Base-by-base conservation (phyloP, 2,797 vertebrate species). In the Rhyacichthys aspro region DNA sequence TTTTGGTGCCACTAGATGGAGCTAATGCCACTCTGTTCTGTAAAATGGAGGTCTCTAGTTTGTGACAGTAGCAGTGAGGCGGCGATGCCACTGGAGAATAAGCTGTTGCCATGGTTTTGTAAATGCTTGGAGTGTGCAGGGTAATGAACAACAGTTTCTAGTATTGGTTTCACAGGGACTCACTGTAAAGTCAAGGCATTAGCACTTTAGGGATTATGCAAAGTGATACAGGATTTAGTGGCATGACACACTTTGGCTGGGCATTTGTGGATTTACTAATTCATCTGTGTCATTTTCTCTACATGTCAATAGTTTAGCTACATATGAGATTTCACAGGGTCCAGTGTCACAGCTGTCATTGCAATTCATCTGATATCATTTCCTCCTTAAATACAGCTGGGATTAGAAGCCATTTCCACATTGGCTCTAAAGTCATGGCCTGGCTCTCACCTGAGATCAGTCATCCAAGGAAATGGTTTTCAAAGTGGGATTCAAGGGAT, bases 51-150 rank as follows among this genome's bases (percentile, higher is more conserved):
- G 1, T 36, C 5, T 7, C 1, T 18, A 48, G 7, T 52, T 34
- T 42, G 5, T 44, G 61, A 34, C 55, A 46, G 10, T 37, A 14
- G 11, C 43, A 49, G 9, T 17, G 41, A 43, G 49, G 2, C 18
- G 32, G 36, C 56, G 17, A 58, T 47, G 10, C 44, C 19, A 11
- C n/a, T 57, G 45, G 44, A 50, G 55, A 58, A 58, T 63, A 75
- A 78, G 70, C 79, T 76, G 81, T 85, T 88, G 70, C 74, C 79
- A 84, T 86, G 76, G 64, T 18, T 2, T 67, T 60, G 58, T 44
- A 58, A 77, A 76, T 50, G 53, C 53, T 64, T 79, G 76, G 53
- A 71, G 39, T 58, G 43, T 67, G 62, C 0, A n/a, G 64, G 63
- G 49, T 71, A 63, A 80, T 73, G 47, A 76, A 57, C 38, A 16